Evolutionary conservation across 2,113 vertebrate species (phyloP).

Genomic region (Lophotis ruficrista): DNA sequence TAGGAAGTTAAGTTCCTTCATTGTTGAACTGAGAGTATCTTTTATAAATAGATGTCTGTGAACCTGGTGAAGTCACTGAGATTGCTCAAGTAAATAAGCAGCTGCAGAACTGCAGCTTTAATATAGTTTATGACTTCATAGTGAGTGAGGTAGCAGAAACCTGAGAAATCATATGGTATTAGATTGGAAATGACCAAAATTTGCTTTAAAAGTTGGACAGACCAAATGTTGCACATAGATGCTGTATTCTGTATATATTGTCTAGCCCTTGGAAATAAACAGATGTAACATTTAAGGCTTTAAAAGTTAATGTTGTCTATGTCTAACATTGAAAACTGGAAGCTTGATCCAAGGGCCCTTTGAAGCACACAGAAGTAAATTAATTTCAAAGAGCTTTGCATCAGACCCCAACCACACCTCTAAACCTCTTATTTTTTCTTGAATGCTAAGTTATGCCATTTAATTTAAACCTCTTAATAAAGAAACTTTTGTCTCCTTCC

Average conservation of each 20-base stretch:
- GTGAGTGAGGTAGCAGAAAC: neutral
- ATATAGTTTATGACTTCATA: slow-evolving; percentile 44
- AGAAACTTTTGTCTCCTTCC: neutral
- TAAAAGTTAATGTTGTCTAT: neutral
- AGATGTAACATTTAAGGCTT: neutral
- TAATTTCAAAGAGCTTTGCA: neutral
- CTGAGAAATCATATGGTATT: slow-evolving; percentile 17
- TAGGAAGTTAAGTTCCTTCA: neutral
- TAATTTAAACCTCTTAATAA: slow-evolving; percentile 34
- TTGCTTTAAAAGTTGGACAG: neutral
- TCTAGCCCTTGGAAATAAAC: neutral
- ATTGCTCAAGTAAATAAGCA: slow-evolving; percentile 35
- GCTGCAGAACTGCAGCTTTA: slow-evolving; percentile 32
- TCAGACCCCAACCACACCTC: neutral
- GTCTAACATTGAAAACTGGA: neutral
- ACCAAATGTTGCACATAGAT: neutral
- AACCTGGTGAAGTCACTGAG: slow-evolving; percentile 21
- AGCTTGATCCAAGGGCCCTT: neutral
- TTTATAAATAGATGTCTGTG: slow-evolving; percentile 18
- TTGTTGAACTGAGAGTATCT: neutral
- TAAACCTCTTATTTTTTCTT: neutral
- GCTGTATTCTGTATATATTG: neutral
- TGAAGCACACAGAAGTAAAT: neutral
- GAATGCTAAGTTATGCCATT: neutral
- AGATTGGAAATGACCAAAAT: neutral